phyloP scores from a whole-genome alignment of 1,140 invertebrate species.

The Zaprionus kolodkinae region DNA sequence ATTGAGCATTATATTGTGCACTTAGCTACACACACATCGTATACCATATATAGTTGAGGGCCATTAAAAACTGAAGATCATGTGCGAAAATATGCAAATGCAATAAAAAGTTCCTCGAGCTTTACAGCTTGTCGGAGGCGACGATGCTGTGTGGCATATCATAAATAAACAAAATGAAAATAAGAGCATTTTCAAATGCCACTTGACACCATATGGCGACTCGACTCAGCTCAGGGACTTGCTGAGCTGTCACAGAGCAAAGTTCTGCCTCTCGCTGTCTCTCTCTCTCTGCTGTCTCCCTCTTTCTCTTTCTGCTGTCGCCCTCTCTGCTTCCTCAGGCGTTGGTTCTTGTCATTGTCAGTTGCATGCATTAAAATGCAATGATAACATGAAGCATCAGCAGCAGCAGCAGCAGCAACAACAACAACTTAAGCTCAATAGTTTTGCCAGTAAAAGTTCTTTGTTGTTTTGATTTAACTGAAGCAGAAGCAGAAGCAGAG shows the following conservation, averaged over 20 bases:
- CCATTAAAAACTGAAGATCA: constrained; percentile 5
- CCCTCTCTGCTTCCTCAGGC: background rate
- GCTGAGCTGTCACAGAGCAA: constrained; percentile 36
- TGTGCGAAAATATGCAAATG: constrained; percentile 12
- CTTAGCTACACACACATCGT: background rate
- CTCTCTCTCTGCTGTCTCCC: constrained; percentile 3
- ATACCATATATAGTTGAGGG: background rate
- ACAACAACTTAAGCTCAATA: constrained; percentile 57
- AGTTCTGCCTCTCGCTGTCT: constrained; percentile 13
- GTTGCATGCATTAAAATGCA: constrained; percentile 78
- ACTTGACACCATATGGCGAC: constrained; percentile 79
- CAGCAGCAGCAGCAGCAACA: constrained; percentile 12
- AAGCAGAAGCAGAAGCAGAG: constrained; percentile 11
- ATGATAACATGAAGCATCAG: constrained; percentile 63
- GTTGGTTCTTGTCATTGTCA: constrained; percentile 58
- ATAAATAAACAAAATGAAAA: constrained; percentile 71
- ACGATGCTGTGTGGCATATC: constrained; percentile 31
- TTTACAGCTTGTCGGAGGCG: constrained; percentile 33
- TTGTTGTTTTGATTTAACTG: constrained; percentile 65
- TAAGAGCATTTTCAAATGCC: constrained; percentile 80
- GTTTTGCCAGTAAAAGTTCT: constrained; percentile 58
- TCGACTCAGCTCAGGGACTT: constrained; percentile 26
- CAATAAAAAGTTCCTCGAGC: constrained; percentile 24
- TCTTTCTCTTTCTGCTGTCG: background rate
- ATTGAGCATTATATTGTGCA: constrained; percentile 8